These are phyloP conservation scores for Hippocampus kuda DNA, from an alignment of 2,797 vertebrate genomes.

Conservation along the genomic window DNA sequence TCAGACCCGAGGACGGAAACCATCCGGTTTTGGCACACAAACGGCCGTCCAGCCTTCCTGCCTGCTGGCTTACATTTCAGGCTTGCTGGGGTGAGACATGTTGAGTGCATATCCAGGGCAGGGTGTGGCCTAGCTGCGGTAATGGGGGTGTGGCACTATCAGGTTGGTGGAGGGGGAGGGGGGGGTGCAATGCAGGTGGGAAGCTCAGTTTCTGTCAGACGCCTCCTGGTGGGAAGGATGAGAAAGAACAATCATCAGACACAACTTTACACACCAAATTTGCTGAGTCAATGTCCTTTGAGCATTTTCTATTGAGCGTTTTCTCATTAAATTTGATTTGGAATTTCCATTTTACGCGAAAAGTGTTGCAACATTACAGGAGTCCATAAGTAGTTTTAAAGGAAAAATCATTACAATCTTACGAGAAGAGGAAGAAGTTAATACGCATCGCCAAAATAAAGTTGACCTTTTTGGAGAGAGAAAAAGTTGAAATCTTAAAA, in stretches of 20 bases:
- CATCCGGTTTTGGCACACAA: not conserved
- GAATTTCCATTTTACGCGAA: not conserved
- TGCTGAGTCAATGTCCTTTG: not conserved
- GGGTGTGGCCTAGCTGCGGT: conserved; percentile 23
- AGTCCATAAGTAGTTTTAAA: not conserved
- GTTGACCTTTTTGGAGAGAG: too few species aligned
- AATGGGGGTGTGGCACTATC: conserved; percentile 41
- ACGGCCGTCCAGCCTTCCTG: not conserved
- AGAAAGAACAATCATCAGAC: not conserved
- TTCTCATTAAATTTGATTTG: not conserved
- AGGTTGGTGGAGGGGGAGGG: conserved; percentile 50
- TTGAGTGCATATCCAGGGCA: conserved; percentile 32
- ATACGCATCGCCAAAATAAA: too few species aligned
- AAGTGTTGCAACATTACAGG: too few species aligned
- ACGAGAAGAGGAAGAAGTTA: too few species aligned
- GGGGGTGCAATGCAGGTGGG: conserved; percentile 39
- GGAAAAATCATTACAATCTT: too few species aligned
- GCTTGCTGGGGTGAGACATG: conserved; percentile 52
- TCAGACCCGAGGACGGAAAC: conserved; percentile 11
- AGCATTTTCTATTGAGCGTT: not conserved
- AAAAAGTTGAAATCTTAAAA: too few species aligned
- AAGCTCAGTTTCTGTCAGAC: conserved; percentile 14
- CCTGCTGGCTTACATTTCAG: conserved; percentile 20
- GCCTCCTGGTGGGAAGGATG: conserved; percentile 50
- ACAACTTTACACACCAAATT: not conserved